Evolutionary conservation across 2,113 vertebrate genomes (phyloP).

Genomic region (Danionella cerebrum): DNA sequence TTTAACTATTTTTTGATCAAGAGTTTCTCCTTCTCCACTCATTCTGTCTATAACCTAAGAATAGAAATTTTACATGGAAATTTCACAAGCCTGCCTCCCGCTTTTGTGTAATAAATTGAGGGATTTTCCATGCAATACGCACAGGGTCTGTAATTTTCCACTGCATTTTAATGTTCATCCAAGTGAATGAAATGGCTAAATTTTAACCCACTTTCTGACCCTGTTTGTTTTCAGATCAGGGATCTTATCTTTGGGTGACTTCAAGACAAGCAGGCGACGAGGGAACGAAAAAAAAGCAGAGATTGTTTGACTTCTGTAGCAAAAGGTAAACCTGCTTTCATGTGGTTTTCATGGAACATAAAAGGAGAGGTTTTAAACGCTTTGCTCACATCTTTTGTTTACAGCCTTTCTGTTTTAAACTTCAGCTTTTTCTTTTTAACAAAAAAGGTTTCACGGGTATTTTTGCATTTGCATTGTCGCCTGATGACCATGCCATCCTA

Average conservation of each 20-base stretch:
- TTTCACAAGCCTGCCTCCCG: conserved; percentile 11
- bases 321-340: conserved; percentile 7
- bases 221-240: conserved; percentile 14
- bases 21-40: not conserved
- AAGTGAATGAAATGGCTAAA: not conserved
- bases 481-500: too few species aligned
- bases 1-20: not conserved
- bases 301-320: not conserved
- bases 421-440: too few species aligned
- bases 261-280: conserved; percentile 35
- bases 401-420: too few species aligned
- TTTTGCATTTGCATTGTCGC: too few species aligned
- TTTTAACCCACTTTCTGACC: conserved; percentile 17
- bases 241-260: not conserved
- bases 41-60: not conserved
- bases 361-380: too few species aligned
- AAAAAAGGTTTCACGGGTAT: too few species aligned
- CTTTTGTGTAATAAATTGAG: conserved; percentile 18
- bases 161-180: not conserved
- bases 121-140: conserved; percentile 9
- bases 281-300: not conserved
- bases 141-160: conserved; percentile 24
- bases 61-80: conserved; percentile 27
- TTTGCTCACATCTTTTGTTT: too few species aligned
- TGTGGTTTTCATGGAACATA: too few species aligned